These are phyloP conservation scores for Baryphthengus martii DNA, from an alignment of 2,113 vertebrate genomes.

Conservation along the genomic window DNA sequence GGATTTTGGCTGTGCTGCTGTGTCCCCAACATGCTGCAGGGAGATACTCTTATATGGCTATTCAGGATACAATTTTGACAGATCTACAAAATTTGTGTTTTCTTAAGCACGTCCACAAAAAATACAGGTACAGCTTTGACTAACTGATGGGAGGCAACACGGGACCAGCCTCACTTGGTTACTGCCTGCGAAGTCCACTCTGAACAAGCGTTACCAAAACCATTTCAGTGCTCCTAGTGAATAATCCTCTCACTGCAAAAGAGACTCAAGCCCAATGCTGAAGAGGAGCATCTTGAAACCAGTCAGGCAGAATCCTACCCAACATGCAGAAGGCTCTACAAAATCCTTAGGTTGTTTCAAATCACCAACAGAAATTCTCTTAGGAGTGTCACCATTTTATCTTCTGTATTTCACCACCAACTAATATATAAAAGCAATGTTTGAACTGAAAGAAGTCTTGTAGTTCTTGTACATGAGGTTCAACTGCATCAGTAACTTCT, in stretches of 20 bases:
- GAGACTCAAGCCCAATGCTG: neutral
- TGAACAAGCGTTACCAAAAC: neutral
- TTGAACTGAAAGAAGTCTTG: neutral
- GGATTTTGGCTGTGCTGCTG: too few relatives aligned
- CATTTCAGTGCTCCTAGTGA: neutral
- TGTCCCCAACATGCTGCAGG: too few relatives aligned
- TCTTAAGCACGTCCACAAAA: neutral
- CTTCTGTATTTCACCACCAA: neutral
- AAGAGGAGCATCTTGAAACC: neutral
- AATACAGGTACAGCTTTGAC: neutral
- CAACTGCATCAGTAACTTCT: neutral
- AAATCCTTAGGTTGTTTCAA: neutral
- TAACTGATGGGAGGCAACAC: neutral
- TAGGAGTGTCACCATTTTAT: neutral
- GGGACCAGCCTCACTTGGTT: neutral
- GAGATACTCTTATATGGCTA: neutral
- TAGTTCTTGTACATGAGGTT: neutral
- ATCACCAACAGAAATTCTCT: neutral
- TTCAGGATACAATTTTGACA: rapidly evolving
- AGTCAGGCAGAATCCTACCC: neutral
- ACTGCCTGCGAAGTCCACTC: neutral
- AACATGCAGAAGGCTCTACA: rapidly evolving
- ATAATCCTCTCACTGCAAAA: neutral
- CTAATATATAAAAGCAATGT: neutral
- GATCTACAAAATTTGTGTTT: neutral